Conservation (phyloP, 1,140 invertebrate species). For the Helicoverpa armigera region DNA sequence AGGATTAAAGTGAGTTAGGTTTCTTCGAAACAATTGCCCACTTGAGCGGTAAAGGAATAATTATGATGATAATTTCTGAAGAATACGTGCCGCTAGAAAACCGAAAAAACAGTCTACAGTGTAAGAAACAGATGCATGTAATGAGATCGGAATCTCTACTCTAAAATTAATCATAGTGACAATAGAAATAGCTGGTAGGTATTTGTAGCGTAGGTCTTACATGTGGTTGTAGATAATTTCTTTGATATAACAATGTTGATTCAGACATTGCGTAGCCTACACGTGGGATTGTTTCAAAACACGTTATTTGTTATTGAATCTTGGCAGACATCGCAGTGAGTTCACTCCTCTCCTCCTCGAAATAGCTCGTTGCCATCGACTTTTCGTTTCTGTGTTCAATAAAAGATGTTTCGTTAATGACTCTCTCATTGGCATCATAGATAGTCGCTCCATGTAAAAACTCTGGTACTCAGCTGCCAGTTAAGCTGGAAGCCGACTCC, state of each 20-base stretch:
- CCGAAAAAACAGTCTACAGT: neutral
- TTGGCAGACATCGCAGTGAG: slow-evolving; percentile 31
- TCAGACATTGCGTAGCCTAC: neutral
- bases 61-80: too few species aligned
- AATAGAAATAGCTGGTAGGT: neutral
- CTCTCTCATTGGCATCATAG: neutral
- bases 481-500: too few species aligned
- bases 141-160: too few species aligned
- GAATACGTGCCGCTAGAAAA: too few species aligned
- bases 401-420: neutral
- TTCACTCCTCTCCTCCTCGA: slow-evolving; percentile 26
- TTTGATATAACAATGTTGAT: slow-evolving; percentile 11
- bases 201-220: neutral
- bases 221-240: neutral
- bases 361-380: slow-evolving; percentile 8
- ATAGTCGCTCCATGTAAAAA: neutral
- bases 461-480: too few species aligned
- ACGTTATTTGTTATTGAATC: slow-evolving; percentile 29
- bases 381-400: neutral
- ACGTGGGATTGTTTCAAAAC: slow-evolving; percentile 26
- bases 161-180: too few species aligned
- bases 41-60: too few species aligned
- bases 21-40: too few species aligned
- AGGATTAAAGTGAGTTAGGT: too few species aligned
- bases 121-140: neutral